Base-by-base conservation (phyloP, 2,888 invertebrate genomes). In the Colletes collaris region DNA sequence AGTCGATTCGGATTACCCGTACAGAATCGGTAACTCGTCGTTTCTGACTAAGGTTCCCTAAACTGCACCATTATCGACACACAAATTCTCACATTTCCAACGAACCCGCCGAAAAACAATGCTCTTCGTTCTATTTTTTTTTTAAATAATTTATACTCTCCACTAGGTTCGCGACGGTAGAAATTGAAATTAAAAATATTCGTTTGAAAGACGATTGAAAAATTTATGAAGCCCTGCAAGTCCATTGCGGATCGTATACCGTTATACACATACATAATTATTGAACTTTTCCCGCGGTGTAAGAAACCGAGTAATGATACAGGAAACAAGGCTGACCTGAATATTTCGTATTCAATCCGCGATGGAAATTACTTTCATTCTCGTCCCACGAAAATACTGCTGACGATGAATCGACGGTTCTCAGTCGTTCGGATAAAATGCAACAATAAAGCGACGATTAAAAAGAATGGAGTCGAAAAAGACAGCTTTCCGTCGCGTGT, bases 361-460 rank as follows among this genome's bases (percentile, higher is more conserved):
- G 49, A 4, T 40, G 11, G 50, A 58, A 64, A 75, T 55, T 55
- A 11, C 37, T 37, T 60, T 59, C 52, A 46, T 52, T 59, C 67
- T 53, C 19, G 52, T 2, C 2, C n/a, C 53, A 6, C 27, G 8
- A 19, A 59, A 49, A 53, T 68, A 50, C 49, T 8, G 27, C 37
- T 16, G 52, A 27, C 63, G 58, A 19, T 58, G 58, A 64, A 64
- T 75, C 76, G 63, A 56, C 53, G 62, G 63, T 44, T 55, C 64
- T 35, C 58, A 16, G 37, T 37, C 52, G 62, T 53, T 49, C 79
- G 53, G 46, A 64, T 58, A n/a, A 64, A 78, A 78, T 63, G 78
- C 52, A 53, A 78, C 68, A 78, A 78, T 68, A 59, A 68, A 68
- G 55, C 27, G 77, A 52, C 53, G 79, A 78, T 68, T 78, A 59